phyloP scores from a whole-genome alignment of 2,888 invertebrate genomes.

The Agriopis marginaria region DNA sequence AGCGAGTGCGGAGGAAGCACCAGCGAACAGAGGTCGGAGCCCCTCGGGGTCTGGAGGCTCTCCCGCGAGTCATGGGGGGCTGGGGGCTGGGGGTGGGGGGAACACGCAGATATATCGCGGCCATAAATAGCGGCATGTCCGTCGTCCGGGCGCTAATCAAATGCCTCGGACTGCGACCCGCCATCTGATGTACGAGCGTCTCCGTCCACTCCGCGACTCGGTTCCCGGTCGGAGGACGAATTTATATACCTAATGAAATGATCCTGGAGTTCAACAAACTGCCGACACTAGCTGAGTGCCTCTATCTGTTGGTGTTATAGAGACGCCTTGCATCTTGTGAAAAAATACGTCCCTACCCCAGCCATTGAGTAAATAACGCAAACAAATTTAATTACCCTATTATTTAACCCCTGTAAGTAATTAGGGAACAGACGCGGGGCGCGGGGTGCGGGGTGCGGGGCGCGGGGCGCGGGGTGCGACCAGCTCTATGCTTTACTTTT shows the following conservation, averaged over 20 bases:
- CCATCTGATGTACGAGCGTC: not conserved
- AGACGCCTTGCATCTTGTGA: not conserved
- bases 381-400: too few relatives aligned
- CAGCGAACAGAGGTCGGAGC: not conserved
- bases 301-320: too few relatives aligned
- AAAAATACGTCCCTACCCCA: not conserved
- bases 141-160: constrained; percentile 24
- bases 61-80: not conserved
- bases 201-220: too few relatives aligned
- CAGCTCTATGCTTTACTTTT: constrained; percentile 6
- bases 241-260: too few relatives aligned
- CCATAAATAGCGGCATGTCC: constrained; percentile 34
- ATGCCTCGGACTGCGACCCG: constrained; percentile 3
- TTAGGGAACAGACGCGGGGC: not conserved
- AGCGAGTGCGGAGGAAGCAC: too few relatives aligned
- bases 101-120: constrained; percentile 34
- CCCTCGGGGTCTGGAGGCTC: not conserved
- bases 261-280: too few relatives aligned
- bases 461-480: constrained; percentile 7
- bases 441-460: too few relatives aligned
- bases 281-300: too few relatives aligned
- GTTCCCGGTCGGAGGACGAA: too few relatives aligned
- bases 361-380: too few relatives aligned
- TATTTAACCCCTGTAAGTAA: not conserved
- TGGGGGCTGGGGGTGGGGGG: constrained; percentile 2